phyloP scores from a whole-genome alignment of 2,888 invertebrate species.

The Noctua janthina region DNA sequence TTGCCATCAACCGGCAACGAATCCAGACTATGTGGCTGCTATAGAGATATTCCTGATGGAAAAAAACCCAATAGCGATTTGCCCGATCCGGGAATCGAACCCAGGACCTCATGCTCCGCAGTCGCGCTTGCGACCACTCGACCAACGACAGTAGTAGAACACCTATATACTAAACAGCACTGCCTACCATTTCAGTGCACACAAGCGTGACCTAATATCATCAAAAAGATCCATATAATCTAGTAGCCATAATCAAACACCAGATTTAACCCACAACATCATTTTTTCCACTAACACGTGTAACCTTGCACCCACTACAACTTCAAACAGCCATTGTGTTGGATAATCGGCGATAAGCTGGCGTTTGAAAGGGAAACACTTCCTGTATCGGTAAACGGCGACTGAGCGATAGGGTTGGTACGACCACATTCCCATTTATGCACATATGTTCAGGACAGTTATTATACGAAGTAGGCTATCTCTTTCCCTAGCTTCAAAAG shows the following conservation, averaged over 20 bases:
- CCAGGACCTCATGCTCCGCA: not conserved
- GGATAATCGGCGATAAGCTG: conserved; percentile 49
- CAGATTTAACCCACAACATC: not conserved
- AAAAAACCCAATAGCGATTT: not conserved
- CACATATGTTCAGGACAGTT: conserved; percentile 20
- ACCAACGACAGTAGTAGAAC: not conserved
- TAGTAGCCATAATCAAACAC: not conserved
- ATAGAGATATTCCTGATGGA: no score
- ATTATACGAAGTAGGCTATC: not conserved
- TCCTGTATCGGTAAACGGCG: conserved; percentile 34
- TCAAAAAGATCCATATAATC: not conserved
- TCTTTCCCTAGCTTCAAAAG: no score
- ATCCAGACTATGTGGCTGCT: not conserved
- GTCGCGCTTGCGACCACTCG: not conserved
- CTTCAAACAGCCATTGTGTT: conserved; percentile 28
- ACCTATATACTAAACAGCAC: not conserved
- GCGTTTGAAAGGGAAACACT: conserved; percentile 19
- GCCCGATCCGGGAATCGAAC: not conserved
- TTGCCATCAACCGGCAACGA: not conserved
- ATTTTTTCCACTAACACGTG: not conserved
- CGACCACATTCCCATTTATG: conserved; percentile 7
- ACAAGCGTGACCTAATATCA: not conserved
- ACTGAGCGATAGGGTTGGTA: conserved; percentile 45
- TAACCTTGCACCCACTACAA: not conserved
- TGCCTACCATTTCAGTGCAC: not conserved